Base-by-base conservation (phyloP, 2,797 vertebrate species). In the Sebastes alutus region DNA sequence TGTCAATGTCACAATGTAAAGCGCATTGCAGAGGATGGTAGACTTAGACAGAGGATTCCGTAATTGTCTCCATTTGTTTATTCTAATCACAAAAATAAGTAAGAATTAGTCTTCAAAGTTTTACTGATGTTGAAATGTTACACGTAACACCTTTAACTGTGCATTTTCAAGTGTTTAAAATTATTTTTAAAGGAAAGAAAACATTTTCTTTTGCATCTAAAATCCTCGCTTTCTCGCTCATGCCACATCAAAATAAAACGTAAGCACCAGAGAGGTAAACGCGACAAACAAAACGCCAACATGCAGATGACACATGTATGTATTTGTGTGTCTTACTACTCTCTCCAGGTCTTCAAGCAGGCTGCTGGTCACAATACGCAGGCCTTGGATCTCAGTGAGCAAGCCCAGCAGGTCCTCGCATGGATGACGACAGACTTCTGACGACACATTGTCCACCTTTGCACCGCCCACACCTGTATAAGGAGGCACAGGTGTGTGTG, bases 331-430 rank as follows among this genome's bases (percentile, higher is more conserved):
- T 95, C 97, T 88, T 91, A 99, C 98, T 92, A 99, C 96, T 97
- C 92, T 97, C 30, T 97, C 96, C 82, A 99, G 96, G 76, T 96
- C 97, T 42, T 97, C 97, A 5, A 96, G 96, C 65, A 99, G 95
- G 88, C 95, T 97, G 83, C 94, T 94, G 68, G 99, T 98, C 52
- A 97, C 90, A 1, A 96, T 88, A 1, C 96, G 96, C 58, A 99
- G 93, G 29, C 97, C 96, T 0, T 96, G 94, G 74, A 99, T 96
- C 87, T 98, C 97, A 0, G 95, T 93, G 82, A 94, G 93, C 93
- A 98, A 94, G 0, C 88, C 95, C 29, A 96, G 88, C 90, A 99
- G 93, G 27, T 99, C 98, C 27, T 98, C 97, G 2, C 98, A 99
- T 0, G 98, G 97, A 42, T 95, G 97, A 60, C 96, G 97, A 42